Evolutionary conservation across 2,888 invertebrate species (phyloP), one percentile per base, ranked within the genome.

Genomic region (Chrysotoxum bicinctum): DNA sequence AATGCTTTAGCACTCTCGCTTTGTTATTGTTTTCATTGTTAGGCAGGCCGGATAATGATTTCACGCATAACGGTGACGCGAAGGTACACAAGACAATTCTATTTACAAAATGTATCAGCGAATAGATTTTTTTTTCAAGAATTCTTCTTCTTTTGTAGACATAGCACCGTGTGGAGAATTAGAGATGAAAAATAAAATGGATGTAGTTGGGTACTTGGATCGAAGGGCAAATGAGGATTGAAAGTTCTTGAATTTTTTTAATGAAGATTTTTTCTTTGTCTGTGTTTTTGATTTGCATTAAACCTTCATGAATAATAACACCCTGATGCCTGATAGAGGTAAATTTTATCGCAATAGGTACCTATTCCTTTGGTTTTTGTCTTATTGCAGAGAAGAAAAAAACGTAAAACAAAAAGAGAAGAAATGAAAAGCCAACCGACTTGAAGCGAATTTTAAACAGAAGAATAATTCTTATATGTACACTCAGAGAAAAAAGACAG

Each of bases 281-380:
- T 19, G 45, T 30, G 10, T 48, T 76, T 68, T 76, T 30, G 10
- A 32, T 76, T 58, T 76, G 30, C 66, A 50, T 68, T 76, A 7
- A 68, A 76, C 68, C 58, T 68, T 68, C 68, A 68, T 68, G 68
- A 68, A 76, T 76, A 76, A 68, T 76, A 50, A 58, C 12, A 6
- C 56, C 19, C 56, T 32, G 48, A 48, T 48, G 48, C 21, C 19
- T 43, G 48, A 48, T 32, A 48, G 19, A 37, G 68, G 75, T 58
- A 76, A 58, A 58, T 58, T 50, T 37, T 40, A 68, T 68, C 58
- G 50, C 37, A 68, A 58, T 58, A 19, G n/a, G n/a, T n/a, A n/a
- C n/a, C n/a, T n/a, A n/a, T n/a, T n/a, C n/a, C n/a, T n/a, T n/a
- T n/a, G n/a, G n/a, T n/a, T n/a, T n/a, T n/a, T n/a, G n/a, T n/a